These are phyloP conservation scores for Sminthurinus signatus DNA, from an alignment of 1,140 invertebrate genomes.

Conservation along the genomic window DNA sequence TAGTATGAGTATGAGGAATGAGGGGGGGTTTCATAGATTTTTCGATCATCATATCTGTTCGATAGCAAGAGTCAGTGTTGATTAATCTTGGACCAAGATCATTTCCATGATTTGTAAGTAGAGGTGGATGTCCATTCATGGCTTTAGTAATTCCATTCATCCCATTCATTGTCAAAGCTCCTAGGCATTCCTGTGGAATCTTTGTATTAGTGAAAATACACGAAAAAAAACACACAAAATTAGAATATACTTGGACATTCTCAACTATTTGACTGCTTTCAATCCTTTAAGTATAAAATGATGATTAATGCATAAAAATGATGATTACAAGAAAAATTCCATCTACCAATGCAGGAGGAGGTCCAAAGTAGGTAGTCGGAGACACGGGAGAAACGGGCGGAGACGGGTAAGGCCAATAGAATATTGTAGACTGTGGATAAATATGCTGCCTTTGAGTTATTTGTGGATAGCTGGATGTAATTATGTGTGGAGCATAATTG, in stretches of 20 bases:
- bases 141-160: no score
- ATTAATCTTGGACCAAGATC: constrained; percentile 19
- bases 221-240: constrained; percentile 3
- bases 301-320: no score
- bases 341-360: constrained; percentile 26
- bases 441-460: no score
- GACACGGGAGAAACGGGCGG: constrained; percentile 83
- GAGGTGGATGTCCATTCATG: constrained; percentile 18
- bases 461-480: no score
- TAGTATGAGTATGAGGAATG: no score
- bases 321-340: no score
- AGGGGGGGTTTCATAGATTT: constrained; percentile 19
- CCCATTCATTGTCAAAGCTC: constrained; percentile 22
- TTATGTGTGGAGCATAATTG: constrained; percentile 47
- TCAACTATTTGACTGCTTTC: no score
- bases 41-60: constrained; percentile 26
- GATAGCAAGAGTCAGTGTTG: constrained; percentile 13
- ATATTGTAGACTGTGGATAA: constrained; percentile 33
- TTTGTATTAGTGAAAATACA: no score
- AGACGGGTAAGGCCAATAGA: constrained; percentile 66
- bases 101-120: neutral
- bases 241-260: no score
- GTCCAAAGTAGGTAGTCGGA: constrained; percentile 48
- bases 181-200: constrained; percentile 33
- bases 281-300: no score